phyloP scores from a whole-genome alignment of 1,140 invertebrate genomes.

The Brachionus plicatilis region DNA sequence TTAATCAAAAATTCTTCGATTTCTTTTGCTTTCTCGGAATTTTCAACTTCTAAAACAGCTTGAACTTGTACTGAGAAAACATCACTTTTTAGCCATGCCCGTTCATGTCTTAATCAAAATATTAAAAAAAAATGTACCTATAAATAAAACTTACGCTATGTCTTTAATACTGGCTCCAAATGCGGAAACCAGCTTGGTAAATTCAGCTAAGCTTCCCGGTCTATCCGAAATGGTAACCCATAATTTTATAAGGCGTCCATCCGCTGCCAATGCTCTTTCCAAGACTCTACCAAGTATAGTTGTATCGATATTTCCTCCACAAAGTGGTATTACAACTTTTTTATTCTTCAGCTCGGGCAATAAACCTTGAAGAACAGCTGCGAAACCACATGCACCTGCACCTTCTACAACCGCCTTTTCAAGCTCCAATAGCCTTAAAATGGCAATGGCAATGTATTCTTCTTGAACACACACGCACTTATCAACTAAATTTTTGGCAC shows the following conservation, averaged over 20 bases:
- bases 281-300: conserved; percentile 79
- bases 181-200: conserved; percentile 68
- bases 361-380: conserved; percentile 74
- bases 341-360: conserved; percentile 77
- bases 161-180: conserved; percentile 65
- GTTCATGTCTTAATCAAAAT: conserved; percentile 65
- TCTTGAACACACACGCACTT: conserved; percentile 58
- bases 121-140: background rate
- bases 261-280: conserved; percentile 78
- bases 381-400: conserved; percentile 77
- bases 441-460: conserved; percentile 73
- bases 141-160: background rate
- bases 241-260: conserved; percentile 78
- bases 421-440: conserved; percentile 74
- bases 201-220: conserved; percentile 75
- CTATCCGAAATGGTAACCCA: conserved; percentile 77
- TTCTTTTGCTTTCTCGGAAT: conserved; percentile 67
- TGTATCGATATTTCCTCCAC: conserved; percentile 88
- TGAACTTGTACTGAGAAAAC: conserved; percentile 65
- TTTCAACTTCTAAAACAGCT: conserved; percentile 60
- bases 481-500: conserved; percentile 70
- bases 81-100: conserved; percentile 81
- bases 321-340: conserved; percentile 74
- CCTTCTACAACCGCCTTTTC: conserved; percentile 88
- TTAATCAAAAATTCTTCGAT: conserved; percentile 62